Evolutionary conservation across 1,140 invertebrate species (phyloP).

Genomic region (Varroa destructor): DNA sequence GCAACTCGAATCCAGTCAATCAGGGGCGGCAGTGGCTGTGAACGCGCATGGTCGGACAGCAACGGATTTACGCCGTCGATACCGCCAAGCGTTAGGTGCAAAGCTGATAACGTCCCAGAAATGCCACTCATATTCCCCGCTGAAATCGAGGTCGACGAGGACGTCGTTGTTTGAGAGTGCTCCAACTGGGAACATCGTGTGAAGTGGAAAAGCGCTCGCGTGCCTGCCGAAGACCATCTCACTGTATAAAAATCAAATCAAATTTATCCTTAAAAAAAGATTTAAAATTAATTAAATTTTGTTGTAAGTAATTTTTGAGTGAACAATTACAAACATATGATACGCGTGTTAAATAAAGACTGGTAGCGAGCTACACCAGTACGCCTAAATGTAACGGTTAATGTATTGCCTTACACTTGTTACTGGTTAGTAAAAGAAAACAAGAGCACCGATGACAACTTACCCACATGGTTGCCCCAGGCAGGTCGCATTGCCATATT

Average conservation of each 20-base stretch:
- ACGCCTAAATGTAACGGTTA: no score
- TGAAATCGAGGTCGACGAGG: no score
- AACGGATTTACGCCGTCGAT: no score
- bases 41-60: conserved; percentile 44
- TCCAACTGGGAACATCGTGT: conserved; percentile 75
- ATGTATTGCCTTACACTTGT: no score
- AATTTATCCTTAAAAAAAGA: neutral
- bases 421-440: conserved; percentile 20
- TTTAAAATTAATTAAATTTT: no score
- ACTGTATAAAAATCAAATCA: neutral
- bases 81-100: no score
- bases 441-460: conserved; percentile 16
- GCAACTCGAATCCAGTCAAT: conserved; percentile 73
- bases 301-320: no score
- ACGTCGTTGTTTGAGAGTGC: conserved; percentile 43
- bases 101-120: neutral
- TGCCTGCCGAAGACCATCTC: conserved; percentile 51
- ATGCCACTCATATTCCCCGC: neutral
- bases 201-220: conserved; percentile 70
- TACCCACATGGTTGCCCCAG: conserved; percentile 6
- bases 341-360: no score
- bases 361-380: neutral
- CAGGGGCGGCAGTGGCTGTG: conserved; percentile 67
- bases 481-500: conserved; percentile 26
- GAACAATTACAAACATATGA: no score